These are phyloP conservation scores for Cuniculus paca DNA, from an alignment of 2,797 vertebrate genomes.

Conservation along the genomic window DNA sequence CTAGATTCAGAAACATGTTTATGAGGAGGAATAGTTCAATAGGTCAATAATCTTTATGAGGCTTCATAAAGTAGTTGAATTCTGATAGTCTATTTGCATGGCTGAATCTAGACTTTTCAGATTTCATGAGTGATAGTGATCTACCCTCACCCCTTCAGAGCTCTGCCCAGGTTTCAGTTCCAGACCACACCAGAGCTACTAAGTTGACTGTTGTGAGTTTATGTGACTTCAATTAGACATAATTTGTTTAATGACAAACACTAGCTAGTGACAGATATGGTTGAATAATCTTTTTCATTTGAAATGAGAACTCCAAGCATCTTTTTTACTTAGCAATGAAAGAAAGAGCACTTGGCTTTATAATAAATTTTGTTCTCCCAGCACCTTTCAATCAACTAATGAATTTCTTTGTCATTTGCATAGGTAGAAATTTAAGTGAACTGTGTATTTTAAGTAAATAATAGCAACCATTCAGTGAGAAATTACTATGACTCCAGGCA, in stretches of 20 bases:
- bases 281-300: not conserved
- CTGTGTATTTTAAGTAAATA: not conserved
- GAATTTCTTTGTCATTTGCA: not conserved
- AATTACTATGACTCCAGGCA: not conserved
- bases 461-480: not conserved
- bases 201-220: constrained; percentile 34
- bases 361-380: not conserved
- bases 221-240: constrained; percentile 13
- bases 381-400: not conserved
- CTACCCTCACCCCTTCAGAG: not conserved
- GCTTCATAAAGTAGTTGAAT: not conserved
- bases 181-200: not conserved
- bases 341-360: not conserved
- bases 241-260: constrained; percentile 47
- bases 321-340: not conserved
- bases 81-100: not conserved
- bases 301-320: constrained; percentile 36
- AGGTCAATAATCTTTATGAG: not conserved
- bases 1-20: too few species aligned
- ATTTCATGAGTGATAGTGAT: not conserved
- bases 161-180: not conserved
- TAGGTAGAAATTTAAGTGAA: constrained; percentile 1
- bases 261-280: not conserved
- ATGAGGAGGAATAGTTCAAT: not conserved
- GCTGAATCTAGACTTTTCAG: constrained; percentile 2